Conservation (phyloP, 2,888 invertebrate genomes). For the Sceliomorpha sp. region DNA sequence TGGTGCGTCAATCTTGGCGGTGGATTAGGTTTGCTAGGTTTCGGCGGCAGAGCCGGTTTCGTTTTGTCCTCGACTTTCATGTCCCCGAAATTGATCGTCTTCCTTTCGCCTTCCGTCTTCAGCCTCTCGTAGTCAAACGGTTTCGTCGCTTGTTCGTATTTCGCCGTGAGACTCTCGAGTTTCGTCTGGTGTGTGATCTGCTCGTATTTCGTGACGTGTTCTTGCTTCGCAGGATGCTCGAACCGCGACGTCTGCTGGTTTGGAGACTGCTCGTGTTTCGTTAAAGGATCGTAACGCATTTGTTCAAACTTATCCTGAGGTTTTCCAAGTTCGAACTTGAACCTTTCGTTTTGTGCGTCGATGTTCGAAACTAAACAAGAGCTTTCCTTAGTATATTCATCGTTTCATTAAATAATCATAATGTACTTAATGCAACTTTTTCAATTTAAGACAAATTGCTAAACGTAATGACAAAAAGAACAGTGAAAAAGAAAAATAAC, state of each 20-base stretch:
- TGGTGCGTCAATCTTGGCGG: conserved; percentile 76
- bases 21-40: conserved; percentile 83
- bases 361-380: too few species aligned
- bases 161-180: conserved; percentile 51
- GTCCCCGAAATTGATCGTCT: conserved; percentile 62
- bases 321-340: conserved; percentile 64
- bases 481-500: too few species aligned
- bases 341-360: conserved; percentile 59
- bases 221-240: conserved; percentile 34
- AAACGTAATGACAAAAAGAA: too few species aligned
- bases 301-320: conserved; percentile 69
- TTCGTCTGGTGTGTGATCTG: conserved; percentile 51
- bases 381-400: too few species aligned
- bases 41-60: conserved; percentile 91
- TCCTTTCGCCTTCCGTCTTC: conserved; percentile 66
- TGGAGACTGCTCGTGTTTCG: conserved; percentile 50
- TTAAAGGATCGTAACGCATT: conserved; percentile 62
- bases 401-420: too few species aligned
- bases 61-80: conserved; percentile 74
- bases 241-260: conserved; percentile 56
- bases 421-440: too few species aligned
- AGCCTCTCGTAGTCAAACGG: conserved; percentile 70
- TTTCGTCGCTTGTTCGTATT: conserved; percentile 61
- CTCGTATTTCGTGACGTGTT: conserved; percentile 60
- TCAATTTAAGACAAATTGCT: too few species aligned